Conservation (phyloP, 2,888 invertebrate species). For the Sympetrum striolatum region DNA sequence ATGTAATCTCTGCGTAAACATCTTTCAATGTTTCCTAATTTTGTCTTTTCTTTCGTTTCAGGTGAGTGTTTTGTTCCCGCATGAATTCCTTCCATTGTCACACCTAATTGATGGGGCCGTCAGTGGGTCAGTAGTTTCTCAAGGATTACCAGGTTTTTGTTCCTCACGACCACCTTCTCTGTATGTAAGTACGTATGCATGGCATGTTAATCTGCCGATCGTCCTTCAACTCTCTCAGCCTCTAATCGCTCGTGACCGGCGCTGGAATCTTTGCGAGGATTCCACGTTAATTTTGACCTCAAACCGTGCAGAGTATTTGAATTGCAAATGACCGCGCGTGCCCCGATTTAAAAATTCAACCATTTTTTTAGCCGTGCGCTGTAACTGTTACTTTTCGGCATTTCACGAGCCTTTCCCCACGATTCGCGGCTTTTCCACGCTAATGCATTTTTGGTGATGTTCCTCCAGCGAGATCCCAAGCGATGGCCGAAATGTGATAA, state of each 20-base stretch:
- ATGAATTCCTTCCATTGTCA: background rate
- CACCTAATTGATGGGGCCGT: background rate
- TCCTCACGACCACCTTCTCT: background rate
- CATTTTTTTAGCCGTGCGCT: background rate
- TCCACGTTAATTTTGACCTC: background rate
- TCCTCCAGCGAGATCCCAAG: no score
- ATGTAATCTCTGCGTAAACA: no score
- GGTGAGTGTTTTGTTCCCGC: background rate
- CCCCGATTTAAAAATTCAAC: background rate
- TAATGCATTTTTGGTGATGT: background rate
- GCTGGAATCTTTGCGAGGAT: background rate
- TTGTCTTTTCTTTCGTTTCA: background rate
- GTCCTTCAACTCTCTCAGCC: background rate
- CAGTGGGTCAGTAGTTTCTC: constrained; percentile 36
- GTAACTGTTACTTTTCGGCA: background rate
- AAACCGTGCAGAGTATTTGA: background rate
- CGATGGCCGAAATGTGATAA: no score
- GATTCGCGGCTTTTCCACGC: background rate
- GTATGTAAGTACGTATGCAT: background rate
- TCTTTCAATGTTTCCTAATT: no score
- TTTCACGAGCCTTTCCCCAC: background rate
- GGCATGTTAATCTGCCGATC: constrained; percentile 2
- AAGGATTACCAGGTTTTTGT: constrained; percentile 20
- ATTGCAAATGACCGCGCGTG: background rate
- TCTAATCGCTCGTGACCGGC: background rate